Conservation (phyloP, 64 coral and sea anemone species). For the Stichodactyla mertensii region DNA sequence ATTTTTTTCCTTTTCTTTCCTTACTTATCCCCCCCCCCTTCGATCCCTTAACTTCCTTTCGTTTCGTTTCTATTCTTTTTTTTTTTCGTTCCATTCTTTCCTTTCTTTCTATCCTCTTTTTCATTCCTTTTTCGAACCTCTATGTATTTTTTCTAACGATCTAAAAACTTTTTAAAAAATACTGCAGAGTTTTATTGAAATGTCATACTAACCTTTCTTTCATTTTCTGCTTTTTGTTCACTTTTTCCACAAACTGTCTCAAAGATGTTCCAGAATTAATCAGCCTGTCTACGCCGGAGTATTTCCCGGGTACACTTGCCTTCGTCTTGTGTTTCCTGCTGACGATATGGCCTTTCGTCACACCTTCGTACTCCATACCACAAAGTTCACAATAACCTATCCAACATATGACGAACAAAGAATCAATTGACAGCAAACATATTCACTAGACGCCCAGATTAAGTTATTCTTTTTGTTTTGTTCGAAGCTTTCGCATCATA, state of each 20-base stretch:
- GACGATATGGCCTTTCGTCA: background rate
- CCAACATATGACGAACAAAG: background rate
- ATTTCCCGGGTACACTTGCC: background rate
- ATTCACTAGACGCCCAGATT: too few relatives aligned
- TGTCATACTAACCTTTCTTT: background rate
- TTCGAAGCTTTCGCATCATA: too few relatives aligned
- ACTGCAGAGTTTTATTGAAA: background rate
- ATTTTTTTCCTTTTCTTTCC: too few relatives aligned
- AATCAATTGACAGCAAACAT: too few relatives aligned
- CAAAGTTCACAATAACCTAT: conserved; percentile 14
- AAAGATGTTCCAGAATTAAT: background rate
- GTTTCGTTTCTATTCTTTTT: too few relatives aligned
- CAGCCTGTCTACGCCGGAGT: background rate
- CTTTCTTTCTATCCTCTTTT: background rate
- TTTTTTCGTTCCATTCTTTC: too few relatives aligned
- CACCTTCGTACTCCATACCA: background rate
- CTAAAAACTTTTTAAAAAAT: background rate
- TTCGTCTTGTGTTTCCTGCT: background rate
- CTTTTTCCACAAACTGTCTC: background rate
- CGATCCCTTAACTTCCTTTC: too few relatives aligned
- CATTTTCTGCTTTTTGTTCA: background rate
- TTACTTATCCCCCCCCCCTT: too few relatives aligned
- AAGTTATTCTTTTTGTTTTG: too few relatives aligned
- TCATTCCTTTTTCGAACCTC: background rate
- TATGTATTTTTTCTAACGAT: background rate